phyloP scores from a whole-genome alignment of 2,888 invertebrate species.

The Neoaliturus tenellus region DNA sequence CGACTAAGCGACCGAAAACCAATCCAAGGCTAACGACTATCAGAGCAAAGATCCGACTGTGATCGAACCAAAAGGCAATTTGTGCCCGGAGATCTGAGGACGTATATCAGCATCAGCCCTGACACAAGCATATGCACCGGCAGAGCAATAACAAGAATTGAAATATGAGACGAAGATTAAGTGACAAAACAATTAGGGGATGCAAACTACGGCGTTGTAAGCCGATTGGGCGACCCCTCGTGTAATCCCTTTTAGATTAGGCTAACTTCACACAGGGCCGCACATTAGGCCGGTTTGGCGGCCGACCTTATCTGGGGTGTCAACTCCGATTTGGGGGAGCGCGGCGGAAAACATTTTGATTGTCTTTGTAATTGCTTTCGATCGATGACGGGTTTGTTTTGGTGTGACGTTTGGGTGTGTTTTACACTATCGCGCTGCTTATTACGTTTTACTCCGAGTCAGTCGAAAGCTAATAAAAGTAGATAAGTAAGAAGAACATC shows the following conservation, averaged over 20 bases:
- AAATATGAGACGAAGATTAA: constrained; percentile 45
- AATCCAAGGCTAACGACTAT: not conserved
- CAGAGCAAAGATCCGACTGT: not conserved
- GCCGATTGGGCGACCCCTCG: constrained; percentile 36
- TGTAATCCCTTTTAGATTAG: constrained; percentile 57
- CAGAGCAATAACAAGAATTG: constrained; percentile 2
- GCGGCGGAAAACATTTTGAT: constrained; percentile 17
- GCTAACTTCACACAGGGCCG: constrained; percentile 46
- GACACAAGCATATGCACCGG: constrained; percentile 7
- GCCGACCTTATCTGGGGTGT: not conserved
- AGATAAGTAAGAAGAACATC: too few species aligned
- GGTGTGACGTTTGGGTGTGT: too few species aligned
- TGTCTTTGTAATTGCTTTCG: not conserved
- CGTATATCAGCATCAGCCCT: too few species aligned
- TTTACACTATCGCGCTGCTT: too few species aligned
- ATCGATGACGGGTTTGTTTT: too few species aligned
- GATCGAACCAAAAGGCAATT: not conserved
- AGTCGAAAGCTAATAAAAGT: too few species aligned
- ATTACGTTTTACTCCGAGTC: too few species aligned
- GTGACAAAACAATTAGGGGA: constrained; percentile 52
- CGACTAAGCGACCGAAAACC: not conserved
- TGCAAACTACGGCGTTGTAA: constrained; percentile 35
- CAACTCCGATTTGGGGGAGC: not conserved
- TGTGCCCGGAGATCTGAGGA: not conserved
- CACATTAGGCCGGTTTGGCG: constrained; percentile 36